Base-by-base conservation (phyloP, 2,113 vertebrate species). In the Athene noctua region DNA sequence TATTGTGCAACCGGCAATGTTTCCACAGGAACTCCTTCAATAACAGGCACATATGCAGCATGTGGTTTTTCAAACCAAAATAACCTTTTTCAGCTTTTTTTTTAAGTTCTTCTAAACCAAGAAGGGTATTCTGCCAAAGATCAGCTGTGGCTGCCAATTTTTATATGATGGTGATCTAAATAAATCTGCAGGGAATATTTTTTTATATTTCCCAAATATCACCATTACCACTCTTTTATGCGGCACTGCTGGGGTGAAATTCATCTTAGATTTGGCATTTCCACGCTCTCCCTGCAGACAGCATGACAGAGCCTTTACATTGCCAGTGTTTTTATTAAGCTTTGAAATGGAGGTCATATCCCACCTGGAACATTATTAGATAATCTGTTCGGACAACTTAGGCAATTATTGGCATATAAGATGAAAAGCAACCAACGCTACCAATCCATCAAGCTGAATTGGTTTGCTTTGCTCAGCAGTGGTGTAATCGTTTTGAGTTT, bases 21-120 rank as follows among this genome's bases (percentile, higher is more conserved):
- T 89, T 82, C 90, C 42, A 94, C 20, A 5, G 94, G 91, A 94
- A 94, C 88, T 42, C 83, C 86, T 94, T 80, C 91, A 71, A 8
- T 15, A 83, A 90, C 58, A 72, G 94, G 79, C 95, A 95, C 42
- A 20, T 73, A 92, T 6, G 23, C 75, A 74, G 30, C 0, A 0
- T 5, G 10, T 40, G 72, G 27, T 30, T 88, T 91, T 94, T 81
- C 92, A 89, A 77, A 92, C 36, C 23, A 86, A 96, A 95, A 74
- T 32, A 27, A 58, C 13, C 44, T 81, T 71, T 94, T 82, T 49
- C 57, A 59, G 3, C 9, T 17, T 62, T 74, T 46, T 22, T 23
- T 34, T 34, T 16, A 23, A 52, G 15, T n/a, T 54, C 46, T 87
- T 66, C 44, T 42, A 44, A 87, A 57, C 34, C 30, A 46, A 34